These are phyloP conservation scores for Boulengeromyrus knoepffleri DNA, from an alignment of 2,113 vertebrate genomes.

Conservation along the genomic window DNA sequence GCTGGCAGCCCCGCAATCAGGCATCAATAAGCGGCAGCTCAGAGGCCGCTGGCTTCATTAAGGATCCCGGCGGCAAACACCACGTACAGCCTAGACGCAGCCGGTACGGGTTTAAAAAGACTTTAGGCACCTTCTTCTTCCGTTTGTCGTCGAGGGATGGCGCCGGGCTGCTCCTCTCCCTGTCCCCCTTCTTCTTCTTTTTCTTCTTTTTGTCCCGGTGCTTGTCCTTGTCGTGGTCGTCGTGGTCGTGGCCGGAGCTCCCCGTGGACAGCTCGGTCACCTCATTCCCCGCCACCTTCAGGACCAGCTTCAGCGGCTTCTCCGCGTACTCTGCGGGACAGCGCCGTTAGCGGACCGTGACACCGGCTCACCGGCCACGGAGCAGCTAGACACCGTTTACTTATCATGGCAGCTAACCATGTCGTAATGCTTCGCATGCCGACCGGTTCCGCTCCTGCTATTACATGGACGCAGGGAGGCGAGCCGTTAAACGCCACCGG, in stretches of 20 bases:
- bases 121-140: slow-evolving; percentile 63
- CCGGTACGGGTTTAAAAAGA: background rate
- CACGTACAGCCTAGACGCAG: background rate
- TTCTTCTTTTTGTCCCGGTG: slow-evolving; percentile 93
- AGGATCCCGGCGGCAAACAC: background rate
- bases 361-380: background rate
- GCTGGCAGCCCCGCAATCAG: background rate
- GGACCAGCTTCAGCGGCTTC: slow-evolving; percentile 85
- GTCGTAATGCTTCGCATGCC: background rate
- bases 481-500: background rate
- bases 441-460: background rate
- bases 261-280: slow-evolving; percentile 82
- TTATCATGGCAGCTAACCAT: background rate
- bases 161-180: slow-evolving; percentile 55
- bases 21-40: background rate
- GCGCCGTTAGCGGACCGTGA: background rate
- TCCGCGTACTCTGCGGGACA: slow-evolving; percentile 59
- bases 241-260: slow-evolving; percentile 72
- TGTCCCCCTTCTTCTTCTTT: slow-evolving; percentile 90
- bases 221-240: slow-evolving; percentile 80
- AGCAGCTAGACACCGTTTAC: background rate
- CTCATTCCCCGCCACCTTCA: slow-evolving; percentile 92
- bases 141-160: slow-evolving; percentile 72
- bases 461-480: background rate
- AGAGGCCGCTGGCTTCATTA: background rate